These are phyloP conservation scores for Etia nguti DNA, from an alignment of 2,113 vertebrate species.

Conservation along the genomic window DNA sequence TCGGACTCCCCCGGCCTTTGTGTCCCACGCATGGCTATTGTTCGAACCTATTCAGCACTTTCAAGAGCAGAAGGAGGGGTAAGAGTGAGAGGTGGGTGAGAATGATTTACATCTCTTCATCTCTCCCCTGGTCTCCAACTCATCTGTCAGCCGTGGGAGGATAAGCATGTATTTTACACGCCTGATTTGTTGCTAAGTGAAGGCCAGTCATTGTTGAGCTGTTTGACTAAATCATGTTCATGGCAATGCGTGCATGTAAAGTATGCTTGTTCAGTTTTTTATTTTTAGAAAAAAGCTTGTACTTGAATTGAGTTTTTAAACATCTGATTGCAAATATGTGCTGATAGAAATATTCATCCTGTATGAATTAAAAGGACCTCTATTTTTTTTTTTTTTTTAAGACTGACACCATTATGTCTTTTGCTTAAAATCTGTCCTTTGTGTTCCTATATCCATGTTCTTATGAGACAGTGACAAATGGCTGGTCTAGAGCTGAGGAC, in stretches of 20 bases:
- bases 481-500: constrained; percentile 53
- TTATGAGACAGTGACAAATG: constrained; percentile 71
- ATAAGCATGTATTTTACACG: constrained; percentile 78
- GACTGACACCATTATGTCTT: not conserved
- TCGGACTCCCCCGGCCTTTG: constrained; percentile 68
- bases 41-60: constrained; percentile 60
- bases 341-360: not conserved
- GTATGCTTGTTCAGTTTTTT: not conserved
- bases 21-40: constrained; percentile 71
- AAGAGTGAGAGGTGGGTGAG: constrained; percentile 57
- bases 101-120: constrained; percentile 75
- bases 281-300: not conserved
- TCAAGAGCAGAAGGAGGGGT: constrained; percentile 42
- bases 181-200: constrained; percentile 76
- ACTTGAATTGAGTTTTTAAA: not conserved
- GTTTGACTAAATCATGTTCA: constrained; percentile 53
- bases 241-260: constrained; percentile 12
- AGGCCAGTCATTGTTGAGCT: constrained; percentile 52
- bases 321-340: not conserved
- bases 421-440: constrained; percentile 18
- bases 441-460: constrained; percentile 39
- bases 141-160: constrained; percentile 73
- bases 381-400: not conserved
- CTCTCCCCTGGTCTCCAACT: constrained; percentile 66
- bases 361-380: not conserved